Percentiles rank a stretch among this genome's conserved stretches.
Evolutionary conservation across 2,888 invertebrate species (phyloP).

Genomic region (Hedya salicella): DNA sequence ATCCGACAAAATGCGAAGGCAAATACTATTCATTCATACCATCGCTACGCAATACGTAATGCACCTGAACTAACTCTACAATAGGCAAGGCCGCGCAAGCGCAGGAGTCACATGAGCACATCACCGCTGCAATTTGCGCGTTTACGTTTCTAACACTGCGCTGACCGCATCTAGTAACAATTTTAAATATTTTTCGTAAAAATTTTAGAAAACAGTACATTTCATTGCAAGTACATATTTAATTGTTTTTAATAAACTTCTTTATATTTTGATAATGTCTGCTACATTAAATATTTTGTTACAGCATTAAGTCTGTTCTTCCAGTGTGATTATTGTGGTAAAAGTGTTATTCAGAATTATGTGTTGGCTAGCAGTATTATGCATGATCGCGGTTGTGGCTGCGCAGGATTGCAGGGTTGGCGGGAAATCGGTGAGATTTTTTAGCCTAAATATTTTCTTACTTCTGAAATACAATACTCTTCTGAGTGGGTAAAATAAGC

Average conservation of each 20-base stretch:
- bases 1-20: too few species aligned
- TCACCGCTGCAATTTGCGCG: background rate
- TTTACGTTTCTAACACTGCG: background rate
- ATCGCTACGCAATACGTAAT: slow-evolving; percentile 2
- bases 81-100: slow-evolving; percentile 16
- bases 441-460: background rate
- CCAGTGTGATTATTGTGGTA: background rate
- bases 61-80: slow-evolving; percentile 21
- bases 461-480: too few species aligned
- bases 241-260: too few species aligned
- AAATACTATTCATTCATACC: background rate
- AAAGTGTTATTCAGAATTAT: slow-evolving; percentile 28
- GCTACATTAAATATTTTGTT: too few species aligned
- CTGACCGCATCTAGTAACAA: background rate
- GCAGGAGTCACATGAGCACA: slow-evolving; percentile 4
- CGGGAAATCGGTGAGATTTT: slow-evolving; percentile 64
- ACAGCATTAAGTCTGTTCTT: too few species aligned
- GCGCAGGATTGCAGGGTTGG: slow-evolving; percentile 74
- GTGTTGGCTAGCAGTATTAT: slow-evolving; percentile 50
- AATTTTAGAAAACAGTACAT: too few species aligned
- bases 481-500: too few species aligned
- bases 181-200: background rate
- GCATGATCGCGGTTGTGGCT: slow-evolving; percentile 46
- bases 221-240: too few species aligned
- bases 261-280: too few species aligned